Evolutionary conservation across 2,888 invertebrate genomes (phyloP), one percentile per base, ranked within the genome.

Genomic region (Drosophila tanythrix): DNA sequence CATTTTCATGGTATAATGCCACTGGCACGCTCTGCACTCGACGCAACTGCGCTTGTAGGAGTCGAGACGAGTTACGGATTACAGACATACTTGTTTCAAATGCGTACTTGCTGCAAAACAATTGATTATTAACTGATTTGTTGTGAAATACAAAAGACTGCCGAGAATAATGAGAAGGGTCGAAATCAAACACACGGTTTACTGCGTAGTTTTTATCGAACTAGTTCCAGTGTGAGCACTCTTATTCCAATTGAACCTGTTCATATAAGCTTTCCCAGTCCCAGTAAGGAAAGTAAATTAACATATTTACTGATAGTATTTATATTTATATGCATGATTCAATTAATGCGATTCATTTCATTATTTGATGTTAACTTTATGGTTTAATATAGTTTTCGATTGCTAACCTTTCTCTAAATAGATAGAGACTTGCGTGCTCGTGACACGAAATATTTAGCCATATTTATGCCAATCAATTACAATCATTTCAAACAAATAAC

Each of bases 1-100:
- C 97, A 92, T 97, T 97, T 70, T 96, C 95, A 91, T 97, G 97
- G 92, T 97, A 97, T 31, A 94, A 94, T 59, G 95, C 94, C 27
- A 94, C 94, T 76, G 95, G 95, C 63, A 95, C 90, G 55, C 93
- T 93, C 71, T 93, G 93, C 0, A 91, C 91, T 4, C 93, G 89
- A 43, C 89, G 91, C n/a, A 93, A 46, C 60, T 91, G 91, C 11
- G 80, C 67, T 58, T 83, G 83, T 27, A 93, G 73, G 27, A 93
- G 62, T 46, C 88, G 81, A 10, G 92, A 87, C 18, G 92, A 89
- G 35, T 88, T 91, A 8, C 92, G 83, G 10, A 91, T 87, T 51
- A 93, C 62, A 66, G 93, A 93, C 92, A 93, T 92, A 11, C 57
- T 83, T 62, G 46, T 21, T 51, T 46, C 10, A 13, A 50, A 59